Percentiles rank a stretch among this genome's conserved stretches.
These are phyloP conservation scores for Syngnathus floridae DNA, from an alignment of 2,113 vertebrate species.

Conservation along the genomic window DNA sequence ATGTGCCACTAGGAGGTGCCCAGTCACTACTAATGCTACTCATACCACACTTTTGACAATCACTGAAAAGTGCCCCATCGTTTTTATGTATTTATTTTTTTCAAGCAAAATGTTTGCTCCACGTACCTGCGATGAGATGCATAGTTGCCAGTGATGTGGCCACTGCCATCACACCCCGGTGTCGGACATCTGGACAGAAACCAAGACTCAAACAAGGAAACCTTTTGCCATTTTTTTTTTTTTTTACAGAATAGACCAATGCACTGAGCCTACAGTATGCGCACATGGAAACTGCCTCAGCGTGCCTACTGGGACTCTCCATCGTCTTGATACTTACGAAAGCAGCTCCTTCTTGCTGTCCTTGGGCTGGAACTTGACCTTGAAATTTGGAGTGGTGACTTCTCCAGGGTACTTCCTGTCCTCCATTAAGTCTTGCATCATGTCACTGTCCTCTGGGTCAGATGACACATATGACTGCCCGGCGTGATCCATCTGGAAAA, in stretches of 20 bases:
- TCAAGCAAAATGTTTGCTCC: background rate
- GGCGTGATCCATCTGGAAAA: conserved; percentile 84
- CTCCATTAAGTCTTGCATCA: conserved; percentile 83
- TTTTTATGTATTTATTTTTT: background rate
- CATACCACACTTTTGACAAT: background rate
- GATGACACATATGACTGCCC: conserved; percentile 89
- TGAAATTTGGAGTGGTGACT: conserved; percentile 92
- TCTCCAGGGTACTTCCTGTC: conserved; percentile 95
- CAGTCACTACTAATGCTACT: background rate
- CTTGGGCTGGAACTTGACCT: conserved; percentile 94
- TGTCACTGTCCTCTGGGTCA: conserved; percentile 90
- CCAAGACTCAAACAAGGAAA: background rate
- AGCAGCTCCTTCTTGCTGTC: conserved; percentile 96
- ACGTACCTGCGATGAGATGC: conserved; percentile 96
- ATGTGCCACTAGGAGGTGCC: background rate
- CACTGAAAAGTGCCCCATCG: background rate
- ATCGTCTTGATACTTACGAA: conserved; percentile 75
- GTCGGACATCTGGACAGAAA: conserved; percentile 83
- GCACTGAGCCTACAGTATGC: background rate
- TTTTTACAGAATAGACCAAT: background rate
- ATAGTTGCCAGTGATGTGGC: conserved; percentile 98
- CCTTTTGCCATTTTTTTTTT: background rate
- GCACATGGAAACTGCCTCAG: background rate
- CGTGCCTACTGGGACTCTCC: background rate
- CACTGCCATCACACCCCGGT: conserved; percentile 95